Base-by-base conservation (phyloP, 1,140 invertebrate species). In the Lanistes nyassanus region DNA sequence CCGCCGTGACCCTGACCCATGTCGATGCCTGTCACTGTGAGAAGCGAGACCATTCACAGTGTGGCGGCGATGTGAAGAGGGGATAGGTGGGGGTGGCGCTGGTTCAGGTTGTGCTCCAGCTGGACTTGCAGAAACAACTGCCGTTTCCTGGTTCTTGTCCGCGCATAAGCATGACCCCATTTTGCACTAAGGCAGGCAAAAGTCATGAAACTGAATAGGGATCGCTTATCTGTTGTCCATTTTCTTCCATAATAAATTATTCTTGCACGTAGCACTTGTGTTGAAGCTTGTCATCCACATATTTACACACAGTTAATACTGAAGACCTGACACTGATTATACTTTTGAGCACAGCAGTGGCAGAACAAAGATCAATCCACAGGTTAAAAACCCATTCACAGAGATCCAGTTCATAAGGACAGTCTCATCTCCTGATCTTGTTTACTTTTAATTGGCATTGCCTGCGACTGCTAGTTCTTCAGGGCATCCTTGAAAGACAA, bases 101-200 rank as follows among this genome's bases (percentile, higher is more conserved):
- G 72, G 72, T 37, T 66, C 72, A 31, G 64, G 64, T 26, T 65
- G 55, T 13, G 53, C 60, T 31, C 60, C 72, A 21, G 64, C 62
- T 31, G 64, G 60, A 37, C 64, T 51, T 16, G 26, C 39, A 2
- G 60, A 74, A 13, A 66, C 72, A n/a, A 66, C 64, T 37, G 60
- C 60, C 3, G 64, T 42, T 42, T 74, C 60, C 64, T 64, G 72
- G 51, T 42, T 74, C 47, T 74, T 74, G 39, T 66, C 64, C 60
- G 53, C 72, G 65, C 60, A 74, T 23, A 74, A 34, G 29, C 72
- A 65, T 31, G 64, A 74, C n/a, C 60, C 72, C 60, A 66, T 65
- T 5, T 34, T 74, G 60, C 9, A 60, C 9, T 60, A 60, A 9
- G 23, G n/a, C 21, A 58, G 34, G 9, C 42, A n/a, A 42, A 42